A percentile compares a stretch with the other conserved stretches of the same genome.
Conservation (phyloP, 2,888 invertebrate species). For the Thereva nobilitata region DNA sequence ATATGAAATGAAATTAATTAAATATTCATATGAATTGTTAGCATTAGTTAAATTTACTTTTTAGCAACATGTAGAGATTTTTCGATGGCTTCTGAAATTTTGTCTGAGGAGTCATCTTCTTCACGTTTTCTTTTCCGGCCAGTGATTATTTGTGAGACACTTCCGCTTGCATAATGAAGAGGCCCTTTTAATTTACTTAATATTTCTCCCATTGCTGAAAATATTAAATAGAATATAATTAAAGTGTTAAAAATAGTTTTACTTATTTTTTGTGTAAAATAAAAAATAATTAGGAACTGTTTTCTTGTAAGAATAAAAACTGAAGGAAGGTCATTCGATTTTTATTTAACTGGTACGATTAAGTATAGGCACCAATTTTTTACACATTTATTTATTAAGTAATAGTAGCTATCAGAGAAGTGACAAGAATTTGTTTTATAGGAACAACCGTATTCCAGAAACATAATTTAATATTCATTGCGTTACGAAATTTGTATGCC, state of each 20-base stretch:
- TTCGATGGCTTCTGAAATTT: conserved; percentile 61
- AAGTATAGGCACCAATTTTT: too few species aligned
- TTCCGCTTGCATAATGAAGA: conserved; percentile 55
- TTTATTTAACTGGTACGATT: too few species aligned
- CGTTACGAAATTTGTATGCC: too few species aligned
- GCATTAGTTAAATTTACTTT: conserved; percentile 60
- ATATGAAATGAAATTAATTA: not conserved
- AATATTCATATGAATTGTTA: not conserved
- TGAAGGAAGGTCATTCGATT: too few species aligned
- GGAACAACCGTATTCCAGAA: too few species aligned
- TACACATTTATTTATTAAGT: too few species aligned
- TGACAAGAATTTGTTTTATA: too few species aligned
- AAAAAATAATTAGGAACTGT: too few species aligned
- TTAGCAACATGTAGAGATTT: conserved; percentile 67
- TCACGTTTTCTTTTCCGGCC: conserved; percentile 64
- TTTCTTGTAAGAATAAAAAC: too few species aligned
- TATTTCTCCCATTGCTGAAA: conserved; percentile 58
- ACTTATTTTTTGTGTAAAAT: too few species aligned
- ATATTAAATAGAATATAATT: not conserved
- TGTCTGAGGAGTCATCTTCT: conserved; percentile 55
- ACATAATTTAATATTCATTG: too few species aligned
- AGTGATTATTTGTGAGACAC: conserved; percentile 58
- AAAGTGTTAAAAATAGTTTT: not conserved
- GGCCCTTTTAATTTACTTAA: conserved; percentile 54
- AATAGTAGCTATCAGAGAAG: too few species aligned